These are phyloP conservation scores for Melanostoma scalare DNA, from an alignment of 2,888 invertebrate genomes.

Conservation along the genomic window DNA sequence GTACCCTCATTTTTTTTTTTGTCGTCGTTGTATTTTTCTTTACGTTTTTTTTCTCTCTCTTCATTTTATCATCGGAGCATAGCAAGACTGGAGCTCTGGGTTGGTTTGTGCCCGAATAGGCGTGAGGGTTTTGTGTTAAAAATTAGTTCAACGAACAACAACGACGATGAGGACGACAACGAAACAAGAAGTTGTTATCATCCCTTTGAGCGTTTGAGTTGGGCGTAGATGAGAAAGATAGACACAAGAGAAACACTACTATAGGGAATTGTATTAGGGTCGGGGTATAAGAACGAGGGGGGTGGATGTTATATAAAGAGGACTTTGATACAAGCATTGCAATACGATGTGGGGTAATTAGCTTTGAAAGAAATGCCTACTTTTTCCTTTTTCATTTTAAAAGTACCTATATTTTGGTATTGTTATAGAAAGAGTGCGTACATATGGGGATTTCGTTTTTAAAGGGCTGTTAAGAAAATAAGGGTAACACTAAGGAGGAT, in stretches of 20 bases:
- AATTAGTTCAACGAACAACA: slow-evolving; percentile 58
- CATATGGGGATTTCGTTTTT: too few relatives aligned
- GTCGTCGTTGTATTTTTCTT: slow-evolving; percentile 2
- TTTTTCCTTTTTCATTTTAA: background rate
- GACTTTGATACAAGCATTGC: slow-evolving; percentile 37
- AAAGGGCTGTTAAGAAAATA: too few relatives aligned
- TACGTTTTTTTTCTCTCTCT: too few relatives aligned
- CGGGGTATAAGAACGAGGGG: background rate
- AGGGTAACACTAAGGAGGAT: too few relatives aligned
- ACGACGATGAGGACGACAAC: slow-evolving; percentile 31
- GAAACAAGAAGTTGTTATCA: slow-evolving; percentile 55
- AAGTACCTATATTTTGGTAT: too few relatives aligned
- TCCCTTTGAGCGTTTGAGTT: slow-evolving; percentile 43
- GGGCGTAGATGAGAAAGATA: slow-evolving; percentile 19
- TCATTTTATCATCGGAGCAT: slow-evolving; percentile 5
- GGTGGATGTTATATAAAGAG: slow-evolving; percentile 32
- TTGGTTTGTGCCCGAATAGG: slow-evolving; percentile 49
- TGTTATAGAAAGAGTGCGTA: too few relatives aligned
- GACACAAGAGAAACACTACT: slow-evolving; percentile 20
- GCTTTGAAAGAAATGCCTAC: slow-evolving; percentile 27
- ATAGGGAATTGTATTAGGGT: slow-evolving; percentile 30
- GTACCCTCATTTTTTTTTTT: slow-evolving; percentile 57
- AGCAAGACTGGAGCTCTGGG: slow-evolving; percentile 13
- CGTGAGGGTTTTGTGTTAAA: slow-evolving; percentile 52
- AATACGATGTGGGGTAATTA: slow-evolving; percentile 31